Conservation (phyloP, 2,113 vertebrate genomes). For the Seriola dumerili region DNA sequence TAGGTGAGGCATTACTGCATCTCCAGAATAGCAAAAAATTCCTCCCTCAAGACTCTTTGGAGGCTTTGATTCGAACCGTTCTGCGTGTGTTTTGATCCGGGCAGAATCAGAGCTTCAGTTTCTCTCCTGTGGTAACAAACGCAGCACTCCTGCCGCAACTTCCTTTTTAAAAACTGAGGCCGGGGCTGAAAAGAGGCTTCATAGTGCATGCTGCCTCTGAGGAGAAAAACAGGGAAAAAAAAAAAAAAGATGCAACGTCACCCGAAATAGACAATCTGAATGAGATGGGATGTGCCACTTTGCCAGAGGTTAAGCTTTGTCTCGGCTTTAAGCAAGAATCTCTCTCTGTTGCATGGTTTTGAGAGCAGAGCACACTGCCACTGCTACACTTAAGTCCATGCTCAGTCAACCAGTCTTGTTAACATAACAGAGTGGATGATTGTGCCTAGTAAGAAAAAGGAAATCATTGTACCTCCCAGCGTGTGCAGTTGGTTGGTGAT, state of each 20-base stretch:
- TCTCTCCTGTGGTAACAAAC: conserved; percentile 63
- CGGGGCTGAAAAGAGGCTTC: conserved; percentile 43
- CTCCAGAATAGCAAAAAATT: conserved; percentile 57
- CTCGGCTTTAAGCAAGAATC: conserved; percentile 46
- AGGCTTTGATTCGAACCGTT: conserved; percentile 61
- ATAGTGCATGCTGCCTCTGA: conserved; percentile 14
- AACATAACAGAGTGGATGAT: conserved; percentile 74
- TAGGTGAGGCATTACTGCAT: conserved; percentile 47
- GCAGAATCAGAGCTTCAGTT: conserved; percentile 54
- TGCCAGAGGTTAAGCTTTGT: conserved; percentile 70
- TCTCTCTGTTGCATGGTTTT: conserved; percentile 40
- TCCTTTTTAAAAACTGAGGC: conserved; percentile 42
- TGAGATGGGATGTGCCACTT: conserved; percentile 67
- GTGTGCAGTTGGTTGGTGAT: conserved; percentile 65
- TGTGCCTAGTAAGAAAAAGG: conserved; percentile 59
- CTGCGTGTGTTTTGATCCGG: conserved; percentile 46
- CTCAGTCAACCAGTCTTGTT: conserved; percentile 74
- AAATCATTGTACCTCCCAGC: conserved; percentile 64
- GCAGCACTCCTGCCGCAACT: conserved; percentile 39
- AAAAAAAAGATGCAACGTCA: conserved; percentile 59
- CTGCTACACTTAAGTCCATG: conserved; percentile 62
- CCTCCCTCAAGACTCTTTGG: conserved; percentile 49
- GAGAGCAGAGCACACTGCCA: conserved; percentile 24
- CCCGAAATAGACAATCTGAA: conserved; percentile 65
- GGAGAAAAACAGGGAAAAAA: conserved; percentile 7